phyloP scores from a whole-genome alignment of 2,113 vertebrate species.

The Austrofundulus limnaeus region DNA sequence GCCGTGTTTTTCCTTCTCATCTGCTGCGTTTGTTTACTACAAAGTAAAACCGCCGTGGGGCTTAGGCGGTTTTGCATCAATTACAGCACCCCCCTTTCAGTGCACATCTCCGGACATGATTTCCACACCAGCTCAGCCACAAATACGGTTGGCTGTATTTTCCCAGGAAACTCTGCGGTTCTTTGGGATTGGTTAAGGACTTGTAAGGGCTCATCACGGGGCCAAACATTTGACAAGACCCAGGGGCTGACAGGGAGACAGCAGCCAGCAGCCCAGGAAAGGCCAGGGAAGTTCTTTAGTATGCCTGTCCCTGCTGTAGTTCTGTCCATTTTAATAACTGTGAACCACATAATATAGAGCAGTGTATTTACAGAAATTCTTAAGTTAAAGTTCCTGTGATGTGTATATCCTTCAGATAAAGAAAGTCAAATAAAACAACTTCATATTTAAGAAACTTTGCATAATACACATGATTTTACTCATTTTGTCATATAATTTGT shows the following conservation, averaged over 20 bases:
- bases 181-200: slow-evolving; percentile 28
- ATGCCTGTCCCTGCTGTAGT: slow-evolving; percentile 33
- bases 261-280: slow-evolving; percentile 55
- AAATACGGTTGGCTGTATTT: slow-evolving; percentile 43
- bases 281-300: slow-evolving; percentile 48
- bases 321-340: slow-evolving; percentile 30
- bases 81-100: background rate
- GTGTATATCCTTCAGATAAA: background rate
- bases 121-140: slow-evolving; percentile 36
- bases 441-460: too few species aligned
- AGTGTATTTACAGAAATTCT: too few species aligned
- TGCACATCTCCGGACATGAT: slow-evolving; percentile 20
- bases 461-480: too few species aligned
- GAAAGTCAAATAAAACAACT: too few species aligned
- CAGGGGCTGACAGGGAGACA: slow-evolving; percentile 44
- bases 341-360: slow-evolving; percentile 26
- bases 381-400: too few species aligned
- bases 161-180: slow-evolving; percentile 52
- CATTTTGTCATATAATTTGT: too few species aligned
- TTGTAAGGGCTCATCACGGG: slow-evolving; percentile 35
- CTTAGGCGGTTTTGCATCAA: slow-evolving; percentile 34
- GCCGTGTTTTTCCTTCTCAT: slow-evolving; percentile 43
- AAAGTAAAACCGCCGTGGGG: slow-evolving; percentile 29
- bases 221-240: slow-evolving; percentile 59
- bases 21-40: slow-evolving; percentile 62